phyloP scores from a whole-genome alignment of 30 jellyfish, hydroid and myxozoan species.

The Cassiopea xamachana region DNA sequence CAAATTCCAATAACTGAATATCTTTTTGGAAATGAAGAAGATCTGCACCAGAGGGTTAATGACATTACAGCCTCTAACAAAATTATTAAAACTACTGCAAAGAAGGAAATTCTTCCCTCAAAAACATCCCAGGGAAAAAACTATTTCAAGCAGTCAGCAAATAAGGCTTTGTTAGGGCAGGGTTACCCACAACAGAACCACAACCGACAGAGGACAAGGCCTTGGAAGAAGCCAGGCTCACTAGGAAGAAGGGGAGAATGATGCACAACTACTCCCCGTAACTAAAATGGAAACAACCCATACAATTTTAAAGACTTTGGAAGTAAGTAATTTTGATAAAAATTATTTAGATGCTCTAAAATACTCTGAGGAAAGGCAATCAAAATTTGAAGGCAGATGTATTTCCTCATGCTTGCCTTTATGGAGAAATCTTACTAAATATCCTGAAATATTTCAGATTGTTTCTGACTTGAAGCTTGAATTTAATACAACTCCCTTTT shows the following conservation, averaged over 20 bases:
- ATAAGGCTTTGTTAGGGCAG: constrained; percentile 13
- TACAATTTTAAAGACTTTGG: background rate
- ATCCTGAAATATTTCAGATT: constrained; percentile 23
- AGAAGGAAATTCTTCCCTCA: background rate
- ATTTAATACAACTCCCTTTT: background rate
- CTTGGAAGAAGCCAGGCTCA: background rate
- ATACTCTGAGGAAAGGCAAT: constrained; percentile 16
- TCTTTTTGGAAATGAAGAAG: constrained; percentile 28
- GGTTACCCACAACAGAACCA: constrained; percentile 17
- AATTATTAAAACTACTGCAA: constrained; percentile 12
- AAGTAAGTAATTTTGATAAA: constrained; percentile 23
- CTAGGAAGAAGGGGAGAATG: constrained; percentile 4
- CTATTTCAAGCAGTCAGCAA: constrained; percentile 3
- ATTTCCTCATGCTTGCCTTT: constrained; percentile 24
- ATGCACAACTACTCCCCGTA: background rate
- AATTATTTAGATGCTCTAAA: background rate
- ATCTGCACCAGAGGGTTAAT: constrained; percentile 38
- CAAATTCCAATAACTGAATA: background rate
- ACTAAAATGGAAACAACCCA: constrained; percentile 2
- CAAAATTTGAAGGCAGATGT: constrained; percentile 20
- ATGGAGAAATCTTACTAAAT: background rate
- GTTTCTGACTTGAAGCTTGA: background rate
- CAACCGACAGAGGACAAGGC: constrained; percentile 1
- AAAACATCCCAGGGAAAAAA: background rate
- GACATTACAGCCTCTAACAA: constrained; percentile 11